Conservation (phyloP, 2,888 invertebrate genomes). For the Leucania comma region DNA sequence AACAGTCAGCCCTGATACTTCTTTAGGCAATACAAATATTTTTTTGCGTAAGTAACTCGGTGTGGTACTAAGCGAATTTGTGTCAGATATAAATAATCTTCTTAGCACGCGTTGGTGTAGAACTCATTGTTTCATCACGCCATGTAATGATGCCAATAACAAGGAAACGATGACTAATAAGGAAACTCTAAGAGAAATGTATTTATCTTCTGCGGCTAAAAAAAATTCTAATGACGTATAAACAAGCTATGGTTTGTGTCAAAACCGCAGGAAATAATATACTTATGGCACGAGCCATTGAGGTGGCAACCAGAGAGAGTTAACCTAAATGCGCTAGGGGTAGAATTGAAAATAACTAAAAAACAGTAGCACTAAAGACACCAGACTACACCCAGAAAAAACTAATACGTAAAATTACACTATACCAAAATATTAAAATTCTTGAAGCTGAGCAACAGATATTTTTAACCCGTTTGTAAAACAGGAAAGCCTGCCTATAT, state of each 20-base stretch:
- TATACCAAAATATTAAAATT: not conserved
- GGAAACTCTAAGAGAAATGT: slow-evolving; percentile 31
- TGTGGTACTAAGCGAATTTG: slow-evolving; percentile 13
- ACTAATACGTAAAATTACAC: not conserved
- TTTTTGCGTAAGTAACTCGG: slow-evolving; percentile 41
- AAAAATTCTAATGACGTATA: slow-evolving; percentile 25
- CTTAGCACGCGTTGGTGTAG: slow-evolving; percentile 19
- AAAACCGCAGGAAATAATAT: slow-evolving; percentile 30
- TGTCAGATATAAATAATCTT: slow-evolving; percentile 29
- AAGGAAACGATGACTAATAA: slow-evolving; percentile 12
- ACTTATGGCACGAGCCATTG: slow-evolving; percentile 6
- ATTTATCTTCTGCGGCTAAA: slow-evolving; percentile 6
- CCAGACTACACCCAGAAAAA: not conserved
- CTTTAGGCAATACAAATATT: slow-evolving; percentile 45
- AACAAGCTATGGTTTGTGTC: slow-evolving; percentile 3
- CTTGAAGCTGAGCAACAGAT: not conserved
- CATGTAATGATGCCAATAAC: slow-evolving; percentile 1
- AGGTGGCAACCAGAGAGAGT: too few species aligned
- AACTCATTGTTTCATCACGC: slow-evolving; percentile 22
- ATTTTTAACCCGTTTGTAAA: not conserved
- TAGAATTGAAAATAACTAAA: not conserved
- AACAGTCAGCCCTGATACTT: slow-evolving; percentile 45
- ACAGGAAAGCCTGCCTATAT: not conserved
- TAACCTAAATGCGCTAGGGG: too few species aligned
- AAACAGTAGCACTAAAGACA: not conserved